Conservation (phyloP, 2,113 vertebrate species). For the Junco hyemalis region DNA sequence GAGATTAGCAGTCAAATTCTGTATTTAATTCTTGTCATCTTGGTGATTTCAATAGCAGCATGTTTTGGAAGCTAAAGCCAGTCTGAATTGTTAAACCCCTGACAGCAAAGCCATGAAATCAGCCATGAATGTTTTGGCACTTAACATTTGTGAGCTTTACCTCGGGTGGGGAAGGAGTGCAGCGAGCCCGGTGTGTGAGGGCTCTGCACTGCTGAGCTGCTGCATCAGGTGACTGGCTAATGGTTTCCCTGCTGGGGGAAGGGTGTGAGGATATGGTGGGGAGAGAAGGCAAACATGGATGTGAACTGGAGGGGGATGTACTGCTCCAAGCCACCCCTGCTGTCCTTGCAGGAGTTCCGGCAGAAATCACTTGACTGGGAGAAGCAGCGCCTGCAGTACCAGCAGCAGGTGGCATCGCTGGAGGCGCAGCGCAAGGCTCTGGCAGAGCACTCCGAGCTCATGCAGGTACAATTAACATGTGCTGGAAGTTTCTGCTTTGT, state of each 20-base stretch:
- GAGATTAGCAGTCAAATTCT: constrained; percentile 26
- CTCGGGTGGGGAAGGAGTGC: constrained; percentile 2
- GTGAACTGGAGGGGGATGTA: background rate
- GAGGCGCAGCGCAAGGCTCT: constrained; percentile 87
- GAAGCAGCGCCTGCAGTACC: constrained; percentile 84
- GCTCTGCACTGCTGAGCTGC: background rate
- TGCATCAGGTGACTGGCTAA: constrained; percentile 42
- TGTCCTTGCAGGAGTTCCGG: constrained; percentile 81
- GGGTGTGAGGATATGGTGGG: background rate
- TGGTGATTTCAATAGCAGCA: background rate
- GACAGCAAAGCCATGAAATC: constrained; percentile 53
- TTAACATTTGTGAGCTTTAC: constrained; percentile 34
- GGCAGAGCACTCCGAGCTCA: constrained; percentile 80
- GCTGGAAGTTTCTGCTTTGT: background rate
- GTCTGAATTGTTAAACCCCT: constrained; percentile 9
- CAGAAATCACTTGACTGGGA: constrained; percentile 87
- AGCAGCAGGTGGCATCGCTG: constrained; percentile 84
- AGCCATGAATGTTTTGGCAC: background rate
- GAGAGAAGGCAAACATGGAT: background rate
- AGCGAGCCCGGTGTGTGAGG: background rate
- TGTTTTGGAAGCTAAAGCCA: constrained; percentile 21
- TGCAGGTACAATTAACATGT: constrained; percentile 76
- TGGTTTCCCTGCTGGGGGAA: constrained; percentile 57
- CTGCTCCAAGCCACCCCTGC: constrained; percentile 21
- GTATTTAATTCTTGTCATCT: background rate